Base-by-base conservation (phyloP, 2,113 vertebrate species). In the Cryptomyrus ogoouensis region DNA sequence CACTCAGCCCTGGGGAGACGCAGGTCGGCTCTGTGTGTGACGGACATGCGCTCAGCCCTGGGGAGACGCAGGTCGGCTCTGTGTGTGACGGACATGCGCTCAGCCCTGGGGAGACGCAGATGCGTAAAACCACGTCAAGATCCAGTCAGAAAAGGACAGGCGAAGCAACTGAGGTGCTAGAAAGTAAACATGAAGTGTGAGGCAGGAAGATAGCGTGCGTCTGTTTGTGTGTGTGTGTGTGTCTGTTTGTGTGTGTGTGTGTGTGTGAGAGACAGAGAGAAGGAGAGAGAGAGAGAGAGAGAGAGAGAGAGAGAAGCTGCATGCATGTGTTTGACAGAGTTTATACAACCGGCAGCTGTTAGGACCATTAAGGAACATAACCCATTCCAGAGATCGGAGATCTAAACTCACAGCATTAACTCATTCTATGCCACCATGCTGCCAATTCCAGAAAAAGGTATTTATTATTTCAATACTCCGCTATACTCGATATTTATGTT, bases 261-360 rank as follows among this genome's bases (percentile, higher is more conserved):
- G 21, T 9, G 49, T 50, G 49, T 50, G 49, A 13, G 49, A 13
- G n/a, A 49, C 9, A 49, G n/a, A n/a, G n/a, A n/a, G n/a, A n/a
- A n/a, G n/a, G 44, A 46, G 50, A 52, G 50, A 56, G 62, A 35
- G 83, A 21, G 31, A 44, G 88, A 87, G 62, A 52, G 88, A 24
- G 52, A 13, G 74, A 19, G 66, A 24, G 53, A n/a, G 88, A 88
- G 66, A 66, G 88, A 35, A 47, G 12, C 83, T 50, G 88, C 56
- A 74, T 90, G 53, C 56, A 24, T 88, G 89, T 88, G 89, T 90
- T 88, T 56, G 89, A 91, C 62, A 87, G 83, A 90, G 92, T 94
- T 95, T 94, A 95, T 94, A 94, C 90, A 92, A 94, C 90, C 91
- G 94, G 89, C 95, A 96, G 95, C 95, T 96, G 95, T 91, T 94